These are phyloP conservation scores for Gymnoscopelus microlampas DNA, from an alignment of 2,797 vertebrate species.

Conservation along the genomic window DNA sequence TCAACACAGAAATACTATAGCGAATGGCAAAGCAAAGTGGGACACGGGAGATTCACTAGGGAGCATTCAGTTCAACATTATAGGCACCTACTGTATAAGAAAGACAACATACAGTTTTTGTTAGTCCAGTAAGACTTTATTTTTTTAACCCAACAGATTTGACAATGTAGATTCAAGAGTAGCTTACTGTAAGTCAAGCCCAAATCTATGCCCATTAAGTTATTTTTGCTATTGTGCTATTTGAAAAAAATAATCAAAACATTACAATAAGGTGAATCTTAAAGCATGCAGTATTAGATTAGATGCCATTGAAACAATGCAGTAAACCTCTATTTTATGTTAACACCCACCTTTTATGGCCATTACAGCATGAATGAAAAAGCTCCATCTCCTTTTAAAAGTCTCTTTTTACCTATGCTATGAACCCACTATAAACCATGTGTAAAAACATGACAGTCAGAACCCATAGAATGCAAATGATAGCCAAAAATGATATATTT, in stretches of 20 bases:
- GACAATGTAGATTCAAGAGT: constrained; percentile 22
- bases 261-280: background rate
- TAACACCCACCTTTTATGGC: constrained; percentile 13
- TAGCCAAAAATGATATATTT: constrained; percentile 17
- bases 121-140: constrained; percentile 10
- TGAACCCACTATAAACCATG: background rate
- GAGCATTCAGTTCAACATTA: background rate
- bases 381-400: background rate
- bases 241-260: background rate
- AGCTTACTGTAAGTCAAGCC: background rate
- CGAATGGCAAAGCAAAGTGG: background rate
- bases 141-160: constrained; percentile 27
- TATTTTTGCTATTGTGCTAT: background rate
- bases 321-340: constrained; percentile 1
- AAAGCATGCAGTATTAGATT: constrained; percentile 15
- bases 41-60: background rate
- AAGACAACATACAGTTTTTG: constrained; percentile 10
- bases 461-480: constrained; percentile 23
- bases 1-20: background rate
- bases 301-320: background rate
- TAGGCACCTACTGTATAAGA: background rate
- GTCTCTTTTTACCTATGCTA: background rate
- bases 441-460: constrained; percentile 32
- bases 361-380: background rate
- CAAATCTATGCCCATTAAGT: background rate